These are phyloP conservation scores for Scaptomyza flava DNA, from an alignment of 2,888 invertebrate species.

Conservation along the genomic window DNA sequence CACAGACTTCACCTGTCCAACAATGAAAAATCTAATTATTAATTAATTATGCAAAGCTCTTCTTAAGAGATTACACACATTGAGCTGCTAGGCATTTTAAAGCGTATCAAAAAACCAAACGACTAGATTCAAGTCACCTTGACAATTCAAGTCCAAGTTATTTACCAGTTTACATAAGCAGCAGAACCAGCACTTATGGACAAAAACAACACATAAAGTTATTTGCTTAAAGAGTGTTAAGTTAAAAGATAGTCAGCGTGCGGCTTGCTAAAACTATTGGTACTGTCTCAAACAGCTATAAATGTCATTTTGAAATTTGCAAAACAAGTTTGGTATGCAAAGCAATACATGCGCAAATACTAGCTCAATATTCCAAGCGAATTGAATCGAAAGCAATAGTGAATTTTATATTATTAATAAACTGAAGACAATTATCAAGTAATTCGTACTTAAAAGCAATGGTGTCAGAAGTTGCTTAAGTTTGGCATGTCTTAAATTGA, in stretches of 20 bases:
- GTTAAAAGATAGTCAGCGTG: constrained; percentile 3
- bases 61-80: too few relatives aligned
- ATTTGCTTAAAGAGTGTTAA: constrained; percentile 39
- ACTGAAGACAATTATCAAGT: too few relatives aligned
- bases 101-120: constrained; percentile 41
- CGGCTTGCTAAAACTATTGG: not conserved
- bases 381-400: too few relatives aligned
- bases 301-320: not conserved
- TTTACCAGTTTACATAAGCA: too few relatives aligned
- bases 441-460: too few relatives aligned
- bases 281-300: not conserved
- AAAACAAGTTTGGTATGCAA: not conserved
- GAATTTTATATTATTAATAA: too few relatives aligned
- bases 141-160: constrained; percentile 11
- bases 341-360: not conserved
- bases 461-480: too few relatives aligned
- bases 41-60: constrained; percentile 70
- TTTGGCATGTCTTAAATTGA: too few relatives aligned
- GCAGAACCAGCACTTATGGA: not conserved
- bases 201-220: constrained; percentile 39
- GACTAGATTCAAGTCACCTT: constrained; percentile 42
- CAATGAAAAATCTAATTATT: constrained; percentile 60
- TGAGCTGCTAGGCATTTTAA: not conserved
- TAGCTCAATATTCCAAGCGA: not conserved
- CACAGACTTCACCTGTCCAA: constrained; percentile 48